Conservation (phyloP, 2,797 vertebrate genomes). For the Sciurus carolinensis region DNA sequence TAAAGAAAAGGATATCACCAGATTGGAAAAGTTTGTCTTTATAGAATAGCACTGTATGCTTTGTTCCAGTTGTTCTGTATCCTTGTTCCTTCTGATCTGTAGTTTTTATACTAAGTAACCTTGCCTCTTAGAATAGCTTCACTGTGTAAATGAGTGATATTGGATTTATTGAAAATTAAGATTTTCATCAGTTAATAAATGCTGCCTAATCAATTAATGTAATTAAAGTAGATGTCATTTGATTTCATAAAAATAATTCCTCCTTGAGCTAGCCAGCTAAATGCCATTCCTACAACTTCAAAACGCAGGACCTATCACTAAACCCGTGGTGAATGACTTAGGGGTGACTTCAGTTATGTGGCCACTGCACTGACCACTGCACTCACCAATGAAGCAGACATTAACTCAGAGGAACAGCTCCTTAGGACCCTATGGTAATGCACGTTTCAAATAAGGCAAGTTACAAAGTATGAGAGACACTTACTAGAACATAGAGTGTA, state of each 20-base stretch:
- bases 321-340: accelerated
- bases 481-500: neutral
- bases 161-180: neutral
- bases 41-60: neutral
- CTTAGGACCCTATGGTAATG: neutral
- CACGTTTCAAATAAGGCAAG: neutral
- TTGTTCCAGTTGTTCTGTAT: neutral
- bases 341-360: accelerated
- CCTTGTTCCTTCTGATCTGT: neutral
- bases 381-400: neutral
- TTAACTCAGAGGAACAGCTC: neutral
- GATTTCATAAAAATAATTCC: neutral
- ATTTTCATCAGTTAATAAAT: neutral
- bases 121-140: neutral
- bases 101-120: neutral
- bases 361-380: accelerated
- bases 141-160: neutral
- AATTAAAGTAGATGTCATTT: neutral
- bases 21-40: neutral
- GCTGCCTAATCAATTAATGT: neutral
- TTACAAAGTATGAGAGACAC: neutral
- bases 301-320: neutral
- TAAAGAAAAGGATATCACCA: neutral
- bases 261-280: neutral
- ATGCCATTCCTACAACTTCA: neutral